Evolutionary conservation across 2,113 vertebrate genomes (phyloP), one percentile per base, ranked within the genome.

Genomic region (Albula glossodonta): DNA sequence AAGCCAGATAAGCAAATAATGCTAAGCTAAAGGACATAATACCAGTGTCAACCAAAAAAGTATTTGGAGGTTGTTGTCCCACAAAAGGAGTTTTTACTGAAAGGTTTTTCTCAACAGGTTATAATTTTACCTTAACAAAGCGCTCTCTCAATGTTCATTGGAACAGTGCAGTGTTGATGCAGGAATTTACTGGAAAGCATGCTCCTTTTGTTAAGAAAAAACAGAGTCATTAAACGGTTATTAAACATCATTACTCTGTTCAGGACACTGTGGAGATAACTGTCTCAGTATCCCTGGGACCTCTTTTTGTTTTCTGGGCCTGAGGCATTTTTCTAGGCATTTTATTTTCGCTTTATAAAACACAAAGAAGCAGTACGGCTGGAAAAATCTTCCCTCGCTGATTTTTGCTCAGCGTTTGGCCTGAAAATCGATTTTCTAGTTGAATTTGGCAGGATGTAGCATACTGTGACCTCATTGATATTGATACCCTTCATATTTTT

Each of bases 371-470:
- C 17, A 56, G 22, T 66, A 74, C 22, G n/a, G 70, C 70, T 74
- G n/a, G n/a, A 74, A 25, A n/a, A 74, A n/a, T 31, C 5, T 31
- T 5, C 22, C n/a, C 70, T 11, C 17, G n/a, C 70, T 8, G 70
- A 74, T 74, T 74, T 66, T 5, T 31, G 70, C 70, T 74, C 22
- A 10, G 8, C 5, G 70, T 22, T 22, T 70, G 63, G 63, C 63
- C 63, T 74, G 70, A 31, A 31, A 19, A 31, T 31, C 22, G 70
- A 74, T 74, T 74, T 22, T 74, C 1, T 74, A 19, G n/a, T 31
- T 74, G 70, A 22, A 31, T 31, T 74, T 74, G 70, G 70, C 70
- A 74, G 70, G 70, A 74, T 74, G 70, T 74, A 31, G 70, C n/a
- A 2, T 56, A 12, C 53, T 56, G 53, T 56, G 53, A 56, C 53